Base-by-base conservation (phyloP, 2,888 invertebrate genomes). In the Zaprionus lineosus region DNA sequence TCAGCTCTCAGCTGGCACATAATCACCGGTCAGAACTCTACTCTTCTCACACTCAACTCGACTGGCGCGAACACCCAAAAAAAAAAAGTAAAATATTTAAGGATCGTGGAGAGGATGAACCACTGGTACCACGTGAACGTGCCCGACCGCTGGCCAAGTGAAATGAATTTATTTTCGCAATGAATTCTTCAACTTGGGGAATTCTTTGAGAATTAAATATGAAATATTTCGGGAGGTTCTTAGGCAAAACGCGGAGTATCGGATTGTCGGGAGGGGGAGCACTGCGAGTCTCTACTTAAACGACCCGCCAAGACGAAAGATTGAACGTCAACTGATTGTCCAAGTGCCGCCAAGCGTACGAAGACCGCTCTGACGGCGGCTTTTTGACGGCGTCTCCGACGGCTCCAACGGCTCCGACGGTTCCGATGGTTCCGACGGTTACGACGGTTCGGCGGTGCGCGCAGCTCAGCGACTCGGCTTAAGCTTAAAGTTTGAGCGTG, bases 231-330 rank as follows among this genome's bases (percentile, higher is more conserved):
- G 7, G 14, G 5, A 2, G 4, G 3, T 41, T 24, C 12, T 12
- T 33, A 24, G 18, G 7, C 28, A 2, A 28, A 29, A 12, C 3
- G 46, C 19, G 21, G 7, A 19, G 31, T 44, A 48, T 39, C 34
- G 21, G 19, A 11, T 26, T 37, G 21, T 41, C 48, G 24, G 39
- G 31, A 28, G 46, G 34, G 46, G 21, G 28, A 12, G 14, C 26
- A 31, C 47, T 78, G 71, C 79, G 67, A 58, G n/a, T n/a, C n/a
- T n/a, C 46, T 40, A 59, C 52, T 64, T 63, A 48, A 79, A 67
- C 87, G 86, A 88, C 88, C 88, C 86, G 87, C 72, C 70, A 74
- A 88, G 86, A 81, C 84, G 86, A 75, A 84, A 86, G 81, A 78
- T 86, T 87, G 79, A 86, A 85, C 82, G 84, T 75, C 75, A 85